Evolutionary conservation across 2,888 invertebrate genomes (phyloP), one percentile per base, ranked within the genome.

Genomic region (Thera obeliscata): DNA sequence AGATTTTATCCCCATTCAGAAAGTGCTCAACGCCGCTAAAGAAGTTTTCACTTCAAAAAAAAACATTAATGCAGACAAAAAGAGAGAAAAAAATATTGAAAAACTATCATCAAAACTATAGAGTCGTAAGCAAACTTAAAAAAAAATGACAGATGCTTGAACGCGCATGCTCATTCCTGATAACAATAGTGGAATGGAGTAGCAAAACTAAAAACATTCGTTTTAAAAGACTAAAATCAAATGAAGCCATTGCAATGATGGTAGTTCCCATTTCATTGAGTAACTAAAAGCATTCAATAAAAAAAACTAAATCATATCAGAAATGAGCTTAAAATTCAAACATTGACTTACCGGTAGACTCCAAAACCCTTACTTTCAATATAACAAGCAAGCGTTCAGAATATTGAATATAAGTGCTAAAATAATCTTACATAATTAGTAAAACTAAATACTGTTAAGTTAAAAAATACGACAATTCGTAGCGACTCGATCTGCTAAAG

Each of bases 131-230:
- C 76, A 78, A 70, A 74, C 75, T 77, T 76, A 43, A 67, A 59
- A 70, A 71, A 50, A 58, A 70, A 70, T 74, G 64, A 72, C 65
- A 74, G 69, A 72, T 76, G 69, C 65, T 78, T 66, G 58, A 69
- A 76, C 64, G 73, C 71, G 73, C 87, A 85, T 86, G 87, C 86
- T 78, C 86, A 87, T 86, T 86, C 84, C 85, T 81, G 83, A 83
- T 76, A 73, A 72, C 35, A 56, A 64, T 22, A 22, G 22, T 74
- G 64, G 67, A 61, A 60, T 65, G 56, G 64, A 70, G 56, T 60
- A 56, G 59, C 52, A 61, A 59, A 54, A 38, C 6, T 9, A 49
- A 56, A 41, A 41, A 38, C 49, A 49, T 2, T 11, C 12, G 46
- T 52, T 59, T 55, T 38, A 59, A 7, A 56, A 43, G 33, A 12